Evolutionary conservation across 2,113 vertebrate species (phyloP), one percentile per base, ranked within the genome.

Genomic region (Anhinga anhinga): DNA sequence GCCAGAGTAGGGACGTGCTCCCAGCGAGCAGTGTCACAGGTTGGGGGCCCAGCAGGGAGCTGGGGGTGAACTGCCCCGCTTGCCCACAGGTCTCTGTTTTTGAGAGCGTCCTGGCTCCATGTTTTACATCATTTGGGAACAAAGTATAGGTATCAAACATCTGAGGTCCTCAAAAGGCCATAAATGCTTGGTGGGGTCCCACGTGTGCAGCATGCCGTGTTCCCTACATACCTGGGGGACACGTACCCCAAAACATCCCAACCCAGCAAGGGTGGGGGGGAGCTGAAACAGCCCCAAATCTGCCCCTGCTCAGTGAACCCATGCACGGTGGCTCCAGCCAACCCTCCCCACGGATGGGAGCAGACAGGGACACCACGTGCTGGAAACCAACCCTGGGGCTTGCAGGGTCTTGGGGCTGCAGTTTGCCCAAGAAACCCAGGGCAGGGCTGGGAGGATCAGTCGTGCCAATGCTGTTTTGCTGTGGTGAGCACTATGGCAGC

Each of bases 31-130:
- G 52, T 3, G 0, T n/a, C 89, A 52, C 16, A 1, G 7, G 11
- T 0, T 8, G 19, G 49, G 56, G 23, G 74, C 23, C 53, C 72
- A 61, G 70, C 21, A 26, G 44, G 29, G 40, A 71, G 20, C 30
- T 1, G 0, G 42, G 34, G 15, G 0, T 8, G 19, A 55, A 14
- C 10, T 2, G 0, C 10, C 23, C 34, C 1, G 0, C 59, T 38
- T 50, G 11, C 7, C 32, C 47, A 13, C 59, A 29, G 9, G 11
- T 6, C 29, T 42, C 66, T 49, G 17, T 2, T 40, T 74, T 18
- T 53, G 8, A 72, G 44, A 50, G 47, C 26, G 9, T 85, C 12
- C 38, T 25, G 42, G 18, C 23, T 71, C 58, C 0, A 0, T 25
- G 1, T 67, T 79, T 61, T 16, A 69, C 6, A 10, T 32, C 9